Conservation (phyloP, 2,113 vertebrate species). For the Ifrita kowaldi region DNA sequence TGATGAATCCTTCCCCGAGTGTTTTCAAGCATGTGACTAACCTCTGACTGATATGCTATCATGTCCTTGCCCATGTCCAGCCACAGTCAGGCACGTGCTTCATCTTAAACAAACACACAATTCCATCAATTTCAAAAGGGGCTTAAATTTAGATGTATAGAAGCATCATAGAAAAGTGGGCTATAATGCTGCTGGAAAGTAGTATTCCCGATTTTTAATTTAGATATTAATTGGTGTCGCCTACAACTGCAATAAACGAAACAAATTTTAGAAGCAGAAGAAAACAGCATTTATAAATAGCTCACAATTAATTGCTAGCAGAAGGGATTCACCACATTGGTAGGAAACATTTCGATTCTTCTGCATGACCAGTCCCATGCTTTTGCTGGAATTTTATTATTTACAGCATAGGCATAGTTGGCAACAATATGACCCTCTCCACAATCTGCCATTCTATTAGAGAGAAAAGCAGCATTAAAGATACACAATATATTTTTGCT, state of each 20-base stretch:
- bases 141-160: neutral
- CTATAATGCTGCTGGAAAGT: neutral
- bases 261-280: neutral
- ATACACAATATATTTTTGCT: neutral
- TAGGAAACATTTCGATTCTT: constrained; percentile 9
- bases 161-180: neutral
- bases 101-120: neutral
- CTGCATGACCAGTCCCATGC: neutral
- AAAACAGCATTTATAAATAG: neutral
- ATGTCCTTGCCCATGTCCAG: neutral
- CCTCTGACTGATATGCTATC: neutral
- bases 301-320: neutral
- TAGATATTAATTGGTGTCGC: neutral
- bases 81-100: neutral
- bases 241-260: neutral
- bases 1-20: neutral
- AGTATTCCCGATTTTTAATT: neutral
- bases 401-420: neutral
- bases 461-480: constrained; percentile 7
- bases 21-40: neutral
- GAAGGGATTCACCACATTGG: neutral
- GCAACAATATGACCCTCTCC: neutral
- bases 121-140: neutral
- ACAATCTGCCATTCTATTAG: constrained; percentile 12
- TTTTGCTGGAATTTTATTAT: constrained; percentile 24